Conservation (phyloP, 2,113 vertebrate species). For the Pyrgilauda ruficollis region DNA sequence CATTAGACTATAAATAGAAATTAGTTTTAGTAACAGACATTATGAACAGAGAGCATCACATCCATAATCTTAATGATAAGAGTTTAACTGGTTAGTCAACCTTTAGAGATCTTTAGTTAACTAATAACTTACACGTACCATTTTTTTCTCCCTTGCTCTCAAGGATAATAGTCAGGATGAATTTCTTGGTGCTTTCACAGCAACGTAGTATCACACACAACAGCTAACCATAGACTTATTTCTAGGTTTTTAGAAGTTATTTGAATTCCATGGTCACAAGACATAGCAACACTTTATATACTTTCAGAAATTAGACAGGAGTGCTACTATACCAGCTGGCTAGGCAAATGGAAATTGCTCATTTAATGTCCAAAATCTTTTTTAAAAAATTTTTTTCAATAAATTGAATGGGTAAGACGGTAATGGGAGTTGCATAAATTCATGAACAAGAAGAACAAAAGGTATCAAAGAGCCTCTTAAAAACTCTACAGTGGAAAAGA, state of each 20-base stretch:
- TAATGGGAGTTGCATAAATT: neutral
- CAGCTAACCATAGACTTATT: neutral
- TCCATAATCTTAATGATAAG: neutral
- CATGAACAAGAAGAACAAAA: neutral
- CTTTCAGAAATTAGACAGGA: neutral
- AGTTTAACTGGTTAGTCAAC: neutral
- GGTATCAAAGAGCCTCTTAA: neutral
- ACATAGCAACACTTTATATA: neutral
- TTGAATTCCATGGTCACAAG: neutral
- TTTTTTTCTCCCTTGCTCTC: neutral
- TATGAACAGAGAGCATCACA: neutral
- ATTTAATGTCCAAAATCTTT: neutral
- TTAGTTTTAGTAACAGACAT: neutral
- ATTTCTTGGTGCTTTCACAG: neutral
- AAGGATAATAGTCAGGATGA: neutral
- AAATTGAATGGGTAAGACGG: neutral
- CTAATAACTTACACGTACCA: neutral
- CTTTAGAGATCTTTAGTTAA: neutral
- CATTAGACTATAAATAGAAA: neutral
- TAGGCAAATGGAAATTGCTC: neutral
- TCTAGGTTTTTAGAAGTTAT: neutral
- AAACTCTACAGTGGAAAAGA: neutral
- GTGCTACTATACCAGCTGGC: neutral
- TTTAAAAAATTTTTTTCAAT: neutral
- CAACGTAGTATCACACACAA: neutral